Evolutionary conservation across 1,140 invertebrate species (phyloP), one percentile per base, ranked within the genome.

Genomic region (Eueides isabella): DNA sequence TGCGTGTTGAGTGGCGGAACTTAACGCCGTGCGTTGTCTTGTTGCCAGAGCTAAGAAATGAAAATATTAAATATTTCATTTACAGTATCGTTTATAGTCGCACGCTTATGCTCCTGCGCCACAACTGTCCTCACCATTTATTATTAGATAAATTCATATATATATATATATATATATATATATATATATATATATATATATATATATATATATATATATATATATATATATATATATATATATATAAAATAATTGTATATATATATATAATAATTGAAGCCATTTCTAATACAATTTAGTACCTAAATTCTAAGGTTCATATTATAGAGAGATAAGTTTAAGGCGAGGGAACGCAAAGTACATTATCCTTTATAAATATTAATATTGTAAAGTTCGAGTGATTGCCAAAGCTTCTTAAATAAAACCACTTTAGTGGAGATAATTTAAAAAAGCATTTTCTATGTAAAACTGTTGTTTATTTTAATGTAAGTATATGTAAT

Each of bases 291-390:
- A 33, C 7, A 38, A 38, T n/a, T n/a, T 16, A 38, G 14, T 12
- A 19, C n/a, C 16, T 61, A 61, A 29, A 61, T 29, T 16, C 11
- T 14, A 61, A 61, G 11, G 5, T 61, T 61, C 12, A 29, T 23
- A 29, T 61, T 14, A 29, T 28, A 14, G n/a, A 14, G n/a, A 33
- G 62, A 64, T 64, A 7, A 33, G 11, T 38, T 67, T 29, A 67
- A 41, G 14, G 4, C 23, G 35, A 44, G 23, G 66, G 23, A 44
- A 23, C 30, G 31, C 41, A 48, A 67, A 67, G 66, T 68, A 68
- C 38, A 29, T 61, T 61, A 69, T 71, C 61, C 68, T 63, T 63
- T 63, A 71, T 71, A 63, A 71, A 71, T 71, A 71, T 63, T 71
- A 41, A 71, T 71, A 44, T 35, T 11, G 61, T n/a, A 12, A 71